Evolutionary conservation across 2,113 vertebrate genomes (phyloP), one percentile per base, ranked within the genome.

Genomic region (Vicugna pacos): DNA sequence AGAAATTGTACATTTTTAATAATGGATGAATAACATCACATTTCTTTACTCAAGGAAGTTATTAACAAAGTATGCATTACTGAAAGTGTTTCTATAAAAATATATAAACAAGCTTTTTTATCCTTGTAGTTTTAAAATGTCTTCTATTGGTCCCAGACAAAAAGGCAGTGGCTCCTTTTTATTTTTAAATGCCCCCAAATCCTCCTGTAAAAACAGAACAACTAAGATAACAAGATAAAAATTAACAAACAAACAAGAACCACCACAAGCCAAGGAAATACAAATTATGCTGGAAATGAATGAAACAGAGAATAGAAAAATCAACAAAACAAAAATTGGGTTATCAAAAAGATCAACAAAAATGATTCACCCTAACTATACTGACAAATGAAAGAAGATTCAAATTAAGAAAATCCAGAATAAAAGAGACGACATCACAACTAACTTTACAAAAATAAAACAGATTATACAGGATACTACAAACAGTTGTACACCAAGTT

Each of bases 1-100:
- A 38, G 17, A 91, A 80, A 86, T 30, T 19, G 0, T 46, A 15
- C 2, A 76, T 30, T 93, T 91, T 84, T n/a, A 91, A 52, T 26
- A 20, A 79, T 26, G 42, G 50, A 26, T 20, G 35, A 48, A 38
- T 28, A 77, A 30, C 28, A 67, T 46, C 24, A 20, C 8, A 83
- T 77, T 91, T 65, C 24, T 54, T 82, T 94, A 72, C 28, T 97
- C 15, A 58, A 73, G n/a, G 91, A 83, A 69, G 19, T 64, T 73
- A 24, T 54, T 65, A 13, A 56, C 10, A 56, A 85, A 46, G 1
- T 32, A 4, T 62, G 10, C 50, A 77, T 93, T 38, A 72, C 15
- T 56, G 10, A 77, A 32, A 70, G n/a, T 8, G 3, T 3, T 65
- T 22, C 82, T 30, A 69, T 9, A 52, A 64, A 69, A 77, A 77